Evolutionary conservation across 2,797 vertebrate species (phyloP), one percentile per base, ranked within the genome.

Genomic region (Crypturellus tataupa): DNA sequence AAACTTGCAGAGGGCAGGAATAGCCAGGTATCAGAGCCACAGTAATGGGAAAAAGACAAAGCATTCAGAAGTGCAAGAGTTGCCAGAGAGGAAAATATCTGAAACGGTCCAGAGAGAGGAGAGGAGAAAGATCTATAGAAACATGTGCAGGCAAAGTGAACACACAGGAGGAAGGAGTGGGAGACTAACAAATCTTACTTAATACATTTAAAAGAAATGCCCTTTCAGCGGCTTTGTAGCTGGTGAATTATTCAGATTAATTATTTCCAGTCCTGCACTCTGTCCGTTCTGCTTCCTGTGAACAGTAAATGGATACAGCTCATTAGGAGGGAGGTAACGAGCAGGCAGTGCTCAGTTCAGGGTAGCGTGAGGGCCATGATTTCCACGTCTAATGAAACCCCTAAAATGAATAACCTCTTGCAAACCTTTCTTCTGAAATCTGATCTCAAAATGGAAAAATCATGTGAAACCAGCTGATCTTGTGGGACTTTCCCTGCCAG

Each of bases 151-250:
- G 40, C 46, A 53, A 25, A 1, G 23, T 16, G 6, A 85, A 75
- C 0, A 0, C 33, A 25, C 19, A 73, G 63, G n/a, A 95, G 94
- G 85, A 93, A 86, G 81, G 70, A 93, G 77, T 91, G 91, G 77
- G 87, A 92, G 81, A 79, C 9, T 18, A 85, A 37, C 53, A 71
- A 59, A 51, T 56, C 25, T 72, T 69, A 51, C 75, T 44, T 85
- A 96, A 83, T 24, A 86, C 55, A 17, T 95, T 86, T 90, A 77
- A 93, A 93, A 91, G 67, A 90, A 91, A 94, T 93, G 80, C 56
- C 25, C 29, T 84, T 12, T 47, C 79, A 87, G 63, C 72, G 35
- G 31, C 46, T 92, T 94, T 92, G 72, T 84, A 95, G 87, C 72
- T 95, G 90, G 58, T 79, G 51, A 91, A 72, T 91, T 91, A 88